Percentiles rank a stretch among this genome's conserved stretches.
These are phyloP conservation scores for Hypocryptadius cinnamomeus DNA, from an alignment of 2,113 vertebrate species.

Conservation along the genomic window DNA sequence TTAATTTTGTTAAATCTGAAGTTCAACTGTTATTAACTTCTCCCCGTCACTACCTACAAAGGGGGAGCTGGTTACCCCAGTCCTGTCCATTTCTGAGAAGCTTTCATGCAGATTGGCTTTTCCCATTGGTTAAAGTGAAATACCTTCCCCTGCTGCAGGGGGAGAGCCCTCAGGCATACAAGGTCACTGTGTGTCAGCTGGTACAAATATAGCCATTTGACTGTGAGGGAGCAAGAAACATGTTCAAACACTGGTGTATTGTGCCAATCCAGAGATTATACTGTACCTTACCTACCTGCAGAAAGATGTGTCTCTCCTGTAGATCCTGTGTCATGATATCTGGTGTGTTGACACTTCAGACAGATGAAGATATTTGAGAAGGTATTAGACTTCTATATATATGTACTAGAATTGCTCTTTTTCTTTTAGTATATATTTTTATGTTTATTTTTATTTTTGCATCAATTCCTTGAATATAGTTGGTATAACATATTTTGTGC, in stretches of 20 bases:
- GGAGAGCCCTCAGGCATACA: accelerated
- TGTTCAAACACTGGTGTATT: not conserved
- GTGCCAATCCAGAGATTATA: not conserved
- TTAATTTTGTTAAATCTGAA: not conserved
- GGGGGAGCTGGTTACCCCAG: not conserved
- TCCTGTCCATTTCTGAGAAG: not conserved
- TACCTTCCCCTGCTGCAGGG: not conserved
- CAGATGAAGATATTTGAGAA: not conserved
- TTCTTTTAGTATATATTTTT: not conserved
- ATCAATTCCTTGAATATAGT: not conserved
- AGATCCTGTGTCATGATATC: not conserved
- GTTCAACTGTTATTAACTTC: not conserved
- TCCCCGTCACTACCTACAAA: not conserved
- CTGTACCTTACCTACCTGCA: not conserved
- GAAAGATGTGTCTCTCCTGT: not conserved
- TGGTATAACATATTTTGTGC: not conserved
- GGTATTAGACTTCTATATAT: not conserved
- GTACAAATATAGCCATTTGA: not conserved
- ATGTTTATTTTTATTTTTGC: not conserved
- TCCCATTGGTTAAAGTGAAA: not conserved
- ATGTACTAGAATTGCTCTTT: not conserved
- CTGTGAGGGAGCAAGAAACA: not conserved
- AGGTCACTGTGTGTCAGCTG: not conserved
- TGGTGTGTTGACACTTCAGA: not conserved
- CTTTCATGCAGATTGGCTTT: not conserved